Percentiles rank a stretch among this genome's conserved stretches.
phyloP scores from a whole-genome alignment of 1,140 invertebrate genomes.

The Platyscapa corneri region DNA sequence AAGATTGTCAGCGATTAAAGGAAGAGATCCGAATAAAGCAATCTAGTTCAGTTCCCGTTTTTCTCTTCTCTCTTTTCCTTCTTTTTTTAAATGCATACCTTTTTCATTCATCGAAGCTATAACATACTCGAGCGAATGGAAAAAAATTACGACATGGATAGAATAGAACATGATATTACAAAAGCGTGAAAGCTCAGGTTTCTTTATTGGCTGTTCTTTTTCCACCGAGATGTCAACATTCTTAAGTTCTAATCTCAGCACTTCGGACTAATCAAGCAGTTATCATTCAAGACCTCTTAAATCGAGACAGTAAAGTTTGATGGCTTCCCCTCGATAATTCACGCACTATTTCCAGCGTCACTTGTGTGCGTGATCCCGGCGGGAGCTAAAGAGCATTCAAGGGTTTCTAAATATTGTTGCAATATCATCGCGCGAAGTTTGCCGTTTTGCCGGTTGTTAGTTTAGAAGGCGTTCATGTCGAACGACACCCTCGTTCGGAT shows the following conservation, averaged over 20 bases:
- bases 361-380: slow-evolving; percentile 49
- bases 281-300: slow-evolving; percentile 53
- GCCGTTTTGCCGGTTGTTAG: slow-evolving; percentile 23
- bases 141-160: background rate
- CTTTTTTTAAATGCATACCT: too few relatives aligned
- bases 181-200: background rate
- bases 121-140: too few relatives aligned
- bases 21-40: too few relatives aligned
- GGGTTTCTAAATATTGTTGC: slow-evolving; percentile 67
- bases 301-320: background rate
- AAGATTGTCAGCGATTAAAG: too few relatives aligned
- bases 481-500: slow-evolving; percentile 59
- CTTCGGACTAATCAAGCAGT: slow-evolving; percentile 51
- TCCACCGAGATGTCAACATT: slow-evolving; percentile 51
- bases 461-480: slow-evolving; percentile 58
- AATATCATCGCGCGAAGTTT: slow-evolving; percentile 53
- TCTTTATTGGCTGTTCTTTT: slow-evolving; percentile 33
- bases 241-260: slow-evolving; percentile 44
- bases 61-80: too few relatives aligned
- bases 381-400: slow-evolving; percentile 62
- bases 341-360: background rate
- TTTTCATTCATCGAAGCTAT: too few relatives aligned
- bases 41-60: too few relatives aligned
- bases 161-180: background rate
- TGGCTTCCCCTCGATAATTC: slow-evolving; percentile 19